These are phyloP conservation scores for Corynorhinus townsendii DNA, from an alignment of 2,113 vertebrate genomes.

Conservation along the genomic window DNA sequence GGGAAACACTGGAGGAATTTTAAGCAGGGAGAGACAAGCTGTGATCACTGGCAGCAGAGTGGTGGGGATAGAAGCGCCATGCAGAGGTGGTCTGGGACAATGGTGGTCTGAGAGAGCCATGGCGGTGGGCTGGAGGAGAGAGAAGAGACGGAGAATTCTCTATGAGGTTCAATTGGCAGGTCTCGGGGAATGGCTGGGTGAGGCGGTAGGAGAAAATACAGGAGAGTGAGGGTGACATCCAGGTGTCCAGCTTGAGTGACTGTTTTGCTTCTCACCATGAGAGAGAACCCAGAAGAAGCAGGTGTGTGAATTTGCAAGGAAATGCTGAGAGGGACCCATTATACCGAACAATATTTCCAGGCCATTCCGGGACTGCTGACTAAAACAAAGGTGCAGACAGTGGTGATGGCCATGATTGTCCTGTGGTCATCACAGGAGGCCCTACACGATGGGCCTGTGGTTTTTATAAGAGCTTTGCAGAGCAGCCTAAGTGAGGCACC, in stretches of 20 bases:
- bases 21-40: neutral
- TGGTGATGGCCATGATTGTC: neutral
- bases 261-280: neutral
- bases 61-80: neutral
- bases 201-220: neutral
- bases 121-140: neutral
- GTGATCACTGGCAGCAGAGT: neutral
- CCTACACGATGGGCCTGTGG: fast-evolving
- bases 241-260: neutral
- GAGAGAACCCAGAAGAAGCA: neutral
- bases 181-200: neutral
- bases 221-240: neutral
- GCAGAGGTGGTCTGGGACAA: neutral
- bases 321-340: neutral
- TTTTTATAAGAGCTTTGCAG: neutral
- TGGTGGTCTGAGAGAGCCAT: fast-evolving
- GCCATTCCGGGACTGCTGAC: neutral
- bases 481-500: neutral
- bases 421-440: neutral
- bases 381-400: neutral
- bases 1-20: neutral
- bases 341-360: neutral
- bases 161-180: fast-evolving
- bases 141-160: neutral
- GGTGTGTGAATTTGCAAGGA: neutral